These are phyloP conservation scores for Zaprionus camerounensis DNA, from an alignment of 1,140 invertebrate species.

Conservation along the genomic window DNA sequence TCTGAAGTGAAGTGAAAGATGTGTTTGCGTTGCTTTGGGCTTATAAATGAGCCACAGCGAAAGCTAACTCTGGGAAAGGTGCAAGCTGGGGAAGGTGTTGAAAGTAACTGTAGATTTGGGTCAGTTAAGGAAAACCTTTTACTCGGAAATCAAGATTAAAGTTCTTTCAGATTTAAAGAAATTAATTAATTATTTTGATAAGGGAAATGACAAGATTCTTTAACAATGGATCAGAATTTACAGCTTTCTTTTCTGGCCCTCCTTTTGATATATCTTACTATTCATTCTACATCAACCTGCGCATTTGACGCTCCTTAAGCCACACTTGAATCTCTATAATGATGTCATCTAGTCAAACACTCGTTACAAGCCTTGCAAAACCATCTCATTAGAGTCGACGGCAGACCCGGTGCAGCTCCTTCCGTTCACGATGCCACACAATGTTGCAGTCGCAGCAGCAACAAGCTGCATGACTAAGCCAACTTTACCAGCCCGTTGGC, in stretches of 20 bases:
- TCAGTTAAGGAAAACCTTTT: neutral
- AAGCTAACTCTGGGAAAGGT: constrained; percentile 46
- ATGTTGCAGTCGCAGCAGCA: constrained; percentile 10
- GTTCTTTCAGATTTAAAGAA: neutral
- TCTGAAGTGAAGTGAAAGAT: constrained; percentile 32
- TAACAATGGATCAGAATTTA: no score
- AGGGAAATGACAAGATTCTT: neutral
- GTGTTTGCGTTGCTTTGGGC: constrained; percentile 14
- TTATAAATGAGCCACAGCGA: constrained; percentile 65
- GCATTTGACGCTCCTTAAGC: neutral
- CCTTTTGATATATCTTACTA: neutral
- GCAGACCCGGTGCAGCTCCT: constrained; percentile 14
- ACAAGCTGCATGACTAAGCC: constrained; percentile 59
- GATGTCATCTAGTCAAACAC: constrained; percentile 12
- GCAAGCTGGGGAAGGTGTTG: constrained; percentile 4
- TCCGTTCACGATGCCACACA: constrained; percentile 9
- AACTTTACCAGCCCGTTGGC: constrained; percentile 29
- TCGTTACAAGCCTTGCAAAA: constrained; percentile 19
- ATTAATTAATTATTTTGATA: neutral
- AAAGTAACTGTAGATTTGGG: constrained; percentile 5
- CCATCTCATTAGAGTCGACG: constrained; percentile 29
- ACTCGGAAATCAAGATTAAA: neutral
- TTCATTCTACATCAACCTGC: neutral
- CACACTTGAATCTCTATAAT: neutral
- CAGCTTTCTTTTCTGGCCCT: neutral